Evolutionary conservation across 2,113 vertebrate species (phyloP), one percentile per base, ranked within the genome.

Genomic region (Columbina picui): DNA sequence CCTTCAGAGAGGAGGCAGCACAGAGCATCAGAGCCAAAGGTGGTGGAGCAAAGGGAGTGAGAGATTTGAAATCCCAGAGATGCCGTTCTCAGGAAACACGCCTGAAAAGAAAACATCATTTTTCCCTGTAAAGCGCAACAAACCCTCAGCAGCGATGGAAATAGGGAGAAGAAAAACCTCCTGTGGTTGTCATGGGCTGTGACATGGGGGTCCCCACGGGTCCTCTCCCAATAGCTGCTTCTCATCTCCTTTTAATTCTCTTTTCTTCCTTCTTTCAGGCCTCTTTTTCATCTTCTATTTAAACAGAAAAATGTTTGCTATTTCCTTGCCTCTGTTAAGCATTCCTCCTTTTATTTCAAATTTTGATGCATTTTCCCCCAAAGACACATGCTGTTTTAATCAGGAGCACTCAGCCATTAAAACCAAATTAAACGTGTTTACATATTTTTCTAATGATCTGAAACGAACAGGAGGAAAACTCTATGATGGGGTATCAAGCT

Each of bases 321-420:
- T 43, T 67, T 25, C 43, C 47, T 30, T 75, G 45, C 19, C 55
- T 73, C 45, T 14, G 1, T 43, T 50, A 86, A 69, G n/a, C 10
- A 2, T 52, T 82, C 89, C 53, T 89, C 38, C 29, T 84, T 91
- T 82, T 64, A 69, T 56, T 90, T 88, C 71, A 84, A 18, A 18
- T 67, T 94, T 88, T 77, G 88, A 90, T 0, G 15, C 30, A 30
- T 83, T 90, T 94, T 29, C 25, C 77, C 73, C 29, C 32, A 45
- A 84, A 93, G 70, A 75, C 69, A 82, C 14, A 59, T 13, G 32
- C 65, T 78, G 21, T 87, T 90, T 95, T 79, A 95, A 90, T 78
- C 56, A 71, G 88, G 32, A 79, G 82, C 78, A 90, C 78, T 87
- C 81, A 95, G 36, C n/a, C 61, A 71, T 74, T 74, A 84, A 94